Evolutionary conservation across 2,113 vertebrate genomes (phyloP).

Genomic region (Cheilinus undulatus): DNA sequence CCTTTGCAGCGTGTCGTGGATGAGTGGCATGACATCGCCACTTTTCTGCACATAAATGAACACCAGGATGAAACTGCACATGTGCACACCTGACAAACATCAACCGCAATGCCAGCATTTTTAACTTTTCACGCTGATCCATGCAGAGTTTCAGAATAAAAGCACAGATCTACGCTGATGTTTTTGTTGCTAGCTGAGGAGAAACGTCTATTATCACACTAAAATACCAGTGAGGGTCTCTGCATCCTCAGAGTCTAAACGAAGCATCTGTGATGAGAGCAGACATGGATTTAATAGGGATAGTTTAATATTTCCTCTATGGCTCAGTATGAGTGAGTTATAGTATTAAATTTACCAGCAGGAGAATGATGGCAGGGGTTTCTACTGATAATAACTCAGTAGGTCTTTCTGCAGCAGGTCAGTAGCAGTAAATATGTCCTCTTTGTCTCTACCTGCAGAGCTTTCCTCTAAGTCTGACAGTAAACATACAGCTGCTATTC

Average conservation of each 20-base stretch:
- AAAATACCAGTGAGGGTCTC: no score
- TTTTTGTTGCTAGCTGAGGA: neutral
- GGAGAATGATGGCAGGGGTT: constrained; percentile 50
- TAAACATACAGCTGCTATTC: no score
- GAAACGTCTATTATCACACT: neutral
- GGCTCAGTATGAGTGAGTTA: constrained; percentile 29
- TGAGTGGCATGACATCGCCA: no score
- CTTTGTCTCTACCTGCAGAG: neutral
- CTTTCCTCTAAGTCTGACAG: constrained; percentile 16
- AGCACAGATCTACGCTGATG: neutral
- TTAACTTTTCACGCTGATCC: no score
- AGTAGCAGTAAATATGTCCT: constrained; percentile 30
- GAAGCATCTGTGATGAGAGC: constrained; percentile 33
- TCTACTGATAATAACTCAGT: constrained; percentile 4
- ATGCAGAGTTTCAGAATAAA: constrained; percentile 3
- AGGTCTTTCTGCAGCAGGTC: constrained; percentile 21
- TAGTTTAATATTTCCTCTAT: constrained; percentile 70
- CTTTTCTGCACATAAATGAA: no score
- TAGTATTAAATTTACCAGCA: constrained; percentile 49
- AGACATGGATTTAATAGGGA: constrained; percentile 69
- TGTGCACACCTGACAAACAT: no score
- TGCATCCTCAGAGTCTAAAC: constrained; percentile 26
- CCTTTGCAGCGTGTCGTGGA: no score
- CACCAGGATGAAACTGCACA: no score
- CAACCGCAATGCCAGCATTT: no score